A percentile compares a stretch with the other conserved stretches of the same genome.
These are phyloP conservation scores for Amphiura filiformis DNA, from an alignment of 35 echinoderm and acorn worm genomes.

Conservation along the genomic window DNA sequence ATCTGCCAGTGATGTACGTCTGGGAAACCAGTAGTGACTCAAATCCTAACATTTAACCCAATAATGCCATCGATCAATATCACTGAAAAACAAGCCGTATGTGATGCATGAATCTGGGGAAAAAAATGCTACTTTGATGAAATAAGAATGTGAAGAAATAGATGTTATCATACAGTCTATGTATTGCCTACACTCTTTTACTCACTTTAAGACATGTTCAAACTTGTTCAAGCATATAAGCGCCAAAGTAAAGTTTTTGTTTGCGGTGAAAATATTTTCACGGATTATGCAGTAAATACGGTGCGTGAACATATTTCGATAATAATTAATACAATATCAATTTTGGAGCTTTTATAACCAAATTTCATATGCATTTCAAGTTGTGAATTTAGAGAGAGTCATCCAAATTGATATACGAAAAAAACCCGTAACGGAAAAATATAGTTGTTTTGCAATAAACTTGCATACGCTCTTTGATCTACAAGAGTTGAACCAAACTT, in stretches of 20 bases:
- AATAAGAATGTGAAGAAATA: not conserved
- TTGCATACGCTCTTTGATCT: too few relatives aligned
- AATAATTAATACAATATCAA: too few relatives aligned
- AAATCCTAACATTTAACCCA: not conserved
- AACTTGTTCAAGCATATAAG: constrained; percentile 4
- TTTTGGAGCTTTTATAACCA: too few relatives aligned
- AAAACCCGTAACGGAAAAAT: too few relatives aligned
- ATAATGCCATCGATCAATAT: not conserved
- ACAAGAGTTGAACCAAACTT: too few relatives aligned
- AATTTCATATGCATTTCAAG: too few relatives aligned
- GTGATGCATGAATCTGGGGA: not conserved
- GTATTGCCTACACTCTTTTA: not conserved
- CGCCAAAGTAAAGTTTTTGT: not conserved
- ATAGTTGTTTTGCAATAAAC: too few relatives aligned
- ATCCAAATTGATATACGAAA: too few relatives aligned
- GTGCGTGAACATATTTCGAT: too few relatives aligned
- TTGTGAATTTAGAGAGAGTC: too few relatives aligned
- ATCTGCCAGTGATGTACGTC: not conserved
- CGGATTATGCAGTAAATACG: not conserved
- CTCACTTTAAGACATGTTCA: not conserved
- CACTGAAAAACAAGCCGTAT: not conserved
- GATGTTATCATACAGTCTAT: not conserved
- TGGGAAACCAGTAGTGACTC: not conserved
- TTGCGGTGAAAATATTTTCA: not conserved
- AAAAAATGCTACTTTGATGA: not conserved